Evolutionary conservation across 2,113 vertebrate species (phyloP).

Genomic region (Heptranchias perlo): DNA sequence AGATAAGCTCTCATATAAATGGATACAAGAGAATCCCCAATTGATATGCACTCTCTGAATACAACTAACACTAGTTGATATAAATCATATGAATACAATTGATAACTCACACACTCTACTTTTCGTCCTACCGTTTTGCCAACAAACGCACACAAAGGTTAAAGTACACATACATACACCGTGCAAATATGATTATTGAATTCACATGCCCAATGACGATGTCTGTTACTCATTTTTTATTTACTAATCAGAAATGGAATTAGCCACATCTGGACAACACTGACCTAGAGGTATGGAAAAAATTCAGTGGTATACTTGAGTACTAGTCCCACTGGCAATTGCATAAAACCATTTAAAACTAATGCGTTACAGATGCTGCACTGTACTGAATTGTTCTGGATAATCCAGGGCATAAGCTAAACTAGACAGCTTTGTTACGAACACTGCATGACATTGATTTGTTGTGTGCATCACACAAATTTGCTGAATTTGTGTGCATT

Average conservation of each 20-base stretch:
- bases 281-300: background rate
- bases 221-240: background rate
- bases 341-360: background rate
- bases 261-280: background rate
- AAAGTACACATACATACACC: background rate
- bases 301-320: background rate
- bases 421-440: background rate
- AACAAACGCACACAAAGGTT: background rate
- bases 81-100: too few relatives aligned
- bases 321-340: background rate
- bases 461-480: background rate
- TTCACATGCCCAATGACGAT: background rate
- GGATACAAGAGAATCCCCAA: too few relatives aligned
- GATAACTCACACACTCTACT: background rate
- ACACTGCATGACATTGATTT: background rate
- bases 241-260: background rate
- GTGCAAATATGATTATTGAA: too few relatives aligned
- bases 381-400: background rate
- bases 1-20: too few relatives aligned
- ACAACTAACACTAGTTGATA: too few relatives aligned
- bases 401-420: background rate
- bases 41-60: too few relatives aligned
- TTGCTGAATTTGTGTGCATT: background rate
- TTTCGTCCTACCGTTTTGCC: background rate
- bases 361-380: background rate